Conservation (phyloP, 2,113 vertebrate species). For the Pygathrix nemaeus region DNA sequence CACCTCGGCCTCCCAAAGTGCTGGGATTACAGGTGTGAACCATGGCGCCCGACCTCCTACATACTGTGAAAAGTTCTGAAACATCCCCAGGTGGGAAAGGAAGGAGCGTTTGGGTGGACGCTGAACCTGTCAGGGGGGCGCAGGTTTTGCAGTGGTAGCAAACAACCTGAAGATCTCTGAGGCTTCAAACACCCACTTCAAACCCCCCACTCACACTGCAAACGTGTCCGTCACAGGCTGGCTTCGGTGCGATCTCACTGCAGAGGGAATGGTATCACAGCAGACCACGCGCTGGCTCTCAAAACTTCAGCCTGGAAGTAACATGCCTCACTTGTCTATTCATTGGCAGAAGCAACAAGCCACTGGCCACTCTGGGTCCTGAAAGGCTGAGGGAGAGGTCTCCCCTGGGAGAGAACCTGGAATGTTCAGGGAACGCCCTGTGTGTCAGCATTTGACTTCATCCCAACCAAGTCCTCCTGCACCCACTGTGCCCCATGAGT, state of each 20-base stretch:
- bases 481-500: not conserved
- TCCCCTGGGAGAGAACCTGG: not conserved
- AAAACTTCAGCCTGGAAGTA: not conserved
- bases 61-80: not conserved
- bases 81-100: not conserved
- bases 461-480: rapidly evolving
- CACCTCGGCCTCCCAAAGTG: not conserved
- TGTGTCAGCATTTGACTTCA: not conserved
- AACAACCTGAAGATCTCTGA: not conserved
- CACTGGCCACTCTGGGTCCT: not conserved
- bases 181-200: not conserved
- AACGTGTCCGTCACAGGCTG: rapidly evolving
- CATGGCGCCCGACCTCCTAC: not conserved
- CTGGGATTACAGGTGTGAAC: not conserved
- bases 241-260: not conserved
- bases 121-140: not conserved
- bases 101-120: not conserved
- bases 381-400: rapidly evolving
- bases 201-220: rapidly evolving
- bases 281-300: not conserved
- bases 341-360: not conserved
- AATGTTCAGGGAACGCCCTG: not conserved
- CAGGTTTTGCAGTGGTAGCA: not conserved
- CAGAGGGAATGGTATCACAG: not conserved
- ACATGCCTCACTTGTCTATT: not conserved